phyloP scores from a whole-genome alignment of 2,888 invertebrate genomes.

The Rhagonycha fulva region DNA sequence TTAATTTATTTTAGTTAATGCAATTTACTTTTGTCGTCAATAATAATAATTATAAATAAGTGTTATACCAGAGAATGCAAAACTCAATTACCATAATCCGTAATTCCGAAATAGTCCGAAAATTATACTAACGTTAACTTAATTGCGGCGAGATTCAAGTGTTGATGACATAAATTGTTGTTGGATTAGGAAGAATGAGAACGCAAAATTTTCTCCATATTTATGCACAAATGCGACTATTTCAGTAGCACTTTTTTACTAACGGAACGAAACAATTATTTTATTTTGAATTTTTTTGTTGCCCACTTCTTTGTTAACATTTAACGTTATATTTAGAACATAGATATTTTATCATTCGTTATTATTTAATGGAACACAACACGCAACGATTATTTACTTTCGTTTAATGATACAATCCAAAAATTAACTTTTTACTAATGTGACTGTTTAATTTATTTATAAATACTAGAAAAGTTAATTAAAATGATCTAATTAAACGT shows the following conservation, averaged over 20 bases:
- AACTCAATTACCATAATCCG: constrained; percentile 46
- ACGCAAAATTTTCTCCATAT: constrained; percentile 10
- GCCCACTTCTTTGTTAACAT: background rate
- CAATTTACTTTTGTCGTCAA: constrained; percentile 34
- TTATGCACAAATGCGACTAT: background rate
- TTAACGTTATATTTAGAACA: background rate
- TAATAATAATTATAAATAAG: constrained; percentile 44
- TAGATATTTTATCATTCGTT: background rate
- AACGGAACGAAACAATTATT: background rate
- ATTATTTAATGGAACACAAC: background rate
- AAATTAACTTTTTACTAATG: background rate
- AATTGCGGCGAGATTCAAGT: constrained; percentile 35
- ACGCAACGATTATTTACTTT: background rate
- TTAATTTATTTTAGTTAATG: constrained; percentile 31
- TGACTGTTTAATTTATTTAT: background rate
- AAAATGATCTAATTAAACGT: background rate
- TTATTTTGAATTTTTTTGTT: background rate
- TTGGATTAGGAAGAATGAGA: constrained; percentile 34
- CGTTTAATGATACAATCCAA: background rate
- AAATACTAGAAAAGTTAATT: background rate
- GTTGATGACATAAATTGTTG: constrained; percentile 39
- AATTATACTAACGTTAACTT: constrained; percentile 40
- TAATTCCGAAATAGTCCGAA: constrained; percentile 42
- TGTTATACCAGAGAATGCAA: constrained; percentile 35
- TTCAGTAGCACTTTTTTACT: background rate